A percentile compares a stretch with the other conserved stretches of the same genome.
Evolutionary conservation across 37 sponge, comb jelly and placozoan species (phyloP).

Genomic region (Bolinopsis microptera): DNA sequence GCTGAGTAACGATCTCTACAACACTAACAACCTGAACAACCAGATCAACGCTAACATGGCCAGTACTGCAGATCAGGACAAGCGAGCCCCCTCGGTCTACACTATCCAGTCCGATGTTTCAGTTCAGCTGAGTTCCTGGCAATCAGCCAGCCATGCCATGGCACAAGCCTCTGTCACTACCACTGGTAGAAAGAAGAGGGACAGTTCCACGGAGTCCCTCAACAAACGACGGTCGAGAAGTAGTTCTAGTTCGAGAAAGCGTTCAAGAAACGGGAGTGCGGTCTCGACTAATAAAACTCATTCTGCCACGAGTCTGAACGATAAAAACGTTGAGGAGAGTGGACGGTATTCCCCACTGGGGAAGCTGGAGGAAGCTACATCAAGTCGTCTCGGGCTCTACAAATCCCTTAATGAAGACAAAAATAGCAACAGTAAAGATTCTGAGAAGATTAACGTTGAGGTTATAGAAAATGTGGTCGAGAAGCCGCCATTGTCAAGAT

Average conservation of each 20-base stretch:
- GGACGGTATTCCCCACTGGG: too few species aligned
- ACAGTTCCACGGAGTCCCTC: not conserved
- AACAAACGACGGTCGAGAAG: not conserved
- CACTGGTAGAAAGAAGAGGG: not conserved
- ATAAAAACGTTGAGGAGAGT: not conserved
- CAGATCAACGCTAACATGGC: not conserved
- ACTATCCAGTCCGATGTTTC: not conserved
- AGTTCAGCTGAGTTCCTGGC: not conserved
- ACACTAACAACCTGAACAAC: not conserved
- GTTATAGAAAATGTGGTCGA: not conserved
- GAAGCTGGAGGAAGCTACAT: not conserved
- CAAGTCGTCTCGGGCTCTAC: not conserved
- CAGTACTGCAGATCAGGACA: not conserved
- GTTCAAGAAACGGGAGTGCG: not conserved
- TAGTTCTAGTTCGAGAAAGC: not conserved
- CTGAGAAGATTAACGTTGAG: not conserved
- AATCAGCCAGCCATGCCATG: conserved; percentile 41
- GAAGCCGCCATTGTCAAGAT: not conserved
- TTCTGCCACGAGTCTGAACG: not conserved
- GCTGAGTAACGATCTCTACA: not conserved
- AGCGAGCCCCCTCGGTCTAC: not conserved
- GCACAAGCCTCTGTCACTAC: not conserved
- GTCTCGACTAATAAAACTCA: too few species aligned
- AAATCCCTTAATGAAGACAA: not conserved
- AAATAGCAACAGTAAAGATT: not conserved